A percentile compares a stretch with the other conserved stretches of the same genome.
Conservation (phyloP, 2,888 invertebrate genomes). For the Heteromyza rotundicornis region DNA sequence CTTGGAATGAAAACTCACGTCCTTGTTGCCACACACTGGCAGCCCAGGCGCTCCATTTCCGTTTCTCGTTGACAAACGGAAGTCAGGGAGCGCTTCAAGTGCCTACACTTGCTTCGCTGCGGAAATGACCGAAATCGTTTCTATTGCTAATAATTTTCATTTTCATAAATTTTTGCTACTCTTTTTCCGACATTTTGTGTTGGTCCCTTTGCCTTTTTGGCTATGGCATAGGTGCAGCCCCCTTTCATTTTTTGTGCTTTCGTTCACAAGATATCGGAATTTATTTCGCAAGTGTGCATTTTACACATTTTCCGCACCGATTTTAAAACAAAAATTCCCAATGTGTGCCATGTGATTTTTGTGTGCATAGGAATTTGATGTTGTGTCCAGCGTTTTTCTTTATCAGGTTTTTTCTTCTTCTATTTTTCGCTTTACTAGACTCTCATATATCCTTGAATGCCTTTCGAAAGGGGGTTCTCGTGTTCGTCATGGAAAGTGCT, state of each 20-base stretch:
- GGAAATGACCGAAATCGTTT: slow-evolving; percentile 43
- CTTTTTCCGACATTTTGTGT: slow-evolving; percentile 35
- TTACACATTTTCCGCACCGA: no score
- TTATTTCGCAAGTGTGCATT: no score
- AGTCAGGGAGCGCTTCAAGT: slow-evolving; percentile 9
- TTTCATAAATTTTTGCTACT: slow-evolving; percentile 39
- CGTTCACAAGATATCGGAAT: slow-evolving; percentile 30
- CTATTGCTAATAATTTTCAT: slow-evolving; percentile 47
- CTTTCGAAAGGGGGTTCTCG: no score
- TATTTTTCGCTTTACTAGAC: no score
- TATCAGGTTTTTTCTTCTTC: no score
- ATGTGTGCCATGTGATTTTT: no score
- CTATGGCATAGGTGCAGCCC: slow-evolving; percentile 21
- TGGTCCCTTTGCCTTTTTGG: slow-evolving; percentile 10
- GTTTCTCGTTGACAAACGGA: slow-evolving; percentile 56
- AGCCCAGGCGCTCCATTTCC: slow-evolving; percentile 38
- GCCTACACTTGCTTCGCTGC: neutral
- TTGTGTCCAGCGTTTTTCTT: no score
- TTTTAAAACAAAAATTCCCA: no score
- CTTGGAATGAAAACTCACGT: neutral
- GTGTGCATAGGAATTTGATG: no score
- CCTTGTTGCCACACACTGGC: slow-evolving; percentile 8
- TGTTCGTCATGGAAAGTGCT: no score
- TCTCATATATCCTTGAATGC: no score
- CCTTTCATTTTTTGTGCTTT: slow-evolving; percentile 48